Evolutionary conservation across 2,113 vertebrate species (phyloP), one percentile per base, ranked within the genome.

Genomic region (Colius striatus): DNA sequence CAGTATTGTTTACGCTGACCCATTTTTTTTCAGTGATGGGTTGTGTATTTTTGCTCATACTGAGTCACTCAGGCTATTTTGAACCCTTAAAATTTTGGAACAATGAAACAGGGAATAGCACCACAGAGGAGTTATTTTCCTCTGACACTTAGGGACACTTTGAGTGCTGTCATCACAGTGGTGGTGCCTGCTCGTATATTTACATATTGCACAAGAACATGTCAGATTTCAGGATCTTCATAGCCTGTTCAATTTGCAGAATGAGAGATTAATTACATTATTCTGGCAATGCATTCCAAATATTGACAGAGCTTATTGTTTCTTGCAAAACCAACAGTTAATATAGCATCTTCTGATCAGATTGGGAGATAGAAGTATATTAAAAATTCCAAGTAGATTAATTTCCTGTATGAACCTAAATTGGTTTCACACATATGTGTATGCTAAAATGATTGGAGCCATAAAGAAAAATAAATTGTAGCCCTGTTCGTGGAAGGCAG

Each of bases 331-430:
- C 80, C 91, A 90, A 83, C 93, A 96, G 97, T 98, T 98, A 97
- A 97, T 98, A 97, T 89, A 97, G 65, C 93, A 96, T 93, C 87
- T 94, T 92, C 86, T 67, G 96, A 98, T 98, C 96, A 98, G 97
- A 98, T 97, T 51, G 66, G 95, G 95, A 93, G 95, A 84, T 94
- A 95, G 96, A 97, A 98, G 94, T 96, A 98, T 98, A 98, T 98
- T 98, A 98, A 98, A 97, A 98, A 97, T 94, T 97, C 91, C 43
- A 93, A 94, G 97, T 95, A 97, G 94, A 96, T 98, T 98, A 98
- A 98, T 98, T 98, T 98, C 98, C 98, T 97, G 98, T 96, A 91
- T 95, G 95, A 97, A 95, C 89, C 82, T 96, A 96, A 98, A 98
- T 96, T 96, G 96, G 61, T 95, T 96, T 96, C 93, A 95, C 94